phyloP scores from a whole-genome alignment of 2,797 vertebrate species.

The Calcarius lapponicus region DNA sequence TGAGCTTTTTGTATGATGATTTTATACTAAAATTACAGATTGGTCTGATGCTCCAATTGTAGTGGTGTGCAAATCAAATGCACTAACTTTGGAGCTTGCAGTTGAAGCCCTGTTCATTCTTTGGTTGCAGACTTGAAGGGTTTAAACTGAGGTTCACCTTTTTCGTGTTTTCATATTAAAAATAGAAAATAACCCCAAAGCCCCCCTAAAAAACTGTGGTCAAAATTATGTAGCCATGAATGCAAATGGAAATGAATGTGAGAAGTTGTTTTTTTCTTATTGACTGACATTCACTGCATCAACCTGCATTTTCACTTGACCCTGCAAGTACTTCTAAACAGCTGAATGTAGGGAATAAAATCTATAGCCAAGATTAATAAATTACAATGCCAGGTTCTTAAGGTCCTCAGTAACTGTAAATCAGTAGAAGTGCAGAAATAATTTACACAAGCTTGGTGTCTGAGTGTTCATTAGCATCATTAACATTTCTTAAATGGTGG shows the following conservation, averaged over 20 bases:
- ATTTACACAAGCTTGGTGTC: slow-evolving; percentile 1
- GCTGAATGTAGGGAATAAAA: slow-evolving; percentile 12
- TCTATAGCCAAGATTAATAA: neutral
- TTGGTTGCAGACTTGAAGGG: neutral
- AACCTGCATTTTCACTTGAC: neutral
- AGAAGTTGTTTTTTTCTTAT: neutral
- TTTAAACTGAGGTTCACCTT: neutral
- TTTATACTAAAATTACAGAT: neutral
- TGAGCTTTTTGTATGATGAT: neutral
- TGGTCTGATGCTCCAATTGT: neutral
- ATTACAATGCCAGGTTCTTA: neutral
- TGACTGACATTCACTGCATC: neutral
- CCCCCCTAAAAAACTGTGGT: accelerated
- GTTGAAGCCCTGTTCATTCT: neutral
- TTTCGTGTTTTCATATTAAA: neutral
- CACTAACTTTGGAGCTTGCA: neutral
- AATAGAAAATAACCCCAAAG: neutral
- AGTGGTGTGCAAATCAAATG: neutral
- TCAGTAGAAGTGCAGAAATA: slow-evolving; percentile 34
- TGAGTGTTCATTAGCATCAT: slow-evolving; percentile 39
- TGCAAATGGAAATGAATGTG: neutral
- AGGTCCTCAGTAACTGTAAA: slow-evolving; percentile 3
- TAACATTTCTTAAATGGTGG: slow-evolving; percentile 36
- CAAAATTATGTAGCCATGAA: neutral
- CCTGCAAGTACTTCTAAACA: neutral